Evolutionary conservation across 1,140 invertebrate genomes (phyloP), one percentile per base, ranked within the genome.

Genomic region (Danaus melanippus): DNA sequence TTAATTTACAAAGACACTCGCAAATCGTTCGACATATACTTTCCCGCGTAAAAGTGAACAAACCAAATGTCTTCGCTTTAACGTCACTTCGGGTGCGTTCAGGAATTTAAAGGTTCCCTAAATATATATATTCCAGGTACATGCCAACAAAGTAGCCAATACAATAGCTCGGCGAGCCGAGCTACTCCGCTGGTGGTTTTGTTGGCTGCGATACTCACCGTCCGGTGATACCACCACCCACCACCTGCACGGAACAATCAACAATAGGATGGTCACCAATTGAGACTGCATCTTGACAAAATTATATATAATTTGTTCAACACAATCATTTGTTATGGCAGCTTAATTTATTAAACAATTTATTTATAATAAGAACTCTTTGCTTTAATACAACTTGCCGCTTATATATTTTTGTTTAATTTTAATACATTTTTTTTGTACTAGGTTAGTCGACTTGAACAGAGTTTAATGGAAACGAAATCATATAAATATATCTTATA

Each of bases 61-160:
- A 21, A 21, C 17, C 1, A 21, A 21, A 21, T 21, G 17, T 21
- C 17, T 2, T 21, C 17, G 5, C 17, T 21, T 21, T 21, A 21
- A 21, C 5, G 17, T 21, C 17, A 21, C 17, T 2, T 21, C 17
- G 17, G 17, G 17, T 21, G 17, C 17, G 17, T 21, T 21, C 17
- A 21, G 17, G 5, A 21, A 21, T 21, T 21, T 5, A 21, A 21
- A 21, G 1, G 5, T n/a, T n/a, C n/a, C n/a, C n/a, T 15, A 15
- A 1, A 32, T 12, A 8, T 51, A 9, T 46, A 46, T 47, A 12
- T 58, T 56, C 1, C 74, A 87, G 86, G 86, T 12, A 87, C 84
- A 10, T 87, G 86, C 60, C 84, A 86, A 46, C 86, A 87, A 55
- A 85, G 78, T 70, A 86, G 86, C 70, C 74, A 80, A 48, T 87